Evolutionary conservation across 2,797 vertebrate species (phyloP), one percentile per base, ranked within the genome.

Genomic region (Alcedo atthis): DNA sequence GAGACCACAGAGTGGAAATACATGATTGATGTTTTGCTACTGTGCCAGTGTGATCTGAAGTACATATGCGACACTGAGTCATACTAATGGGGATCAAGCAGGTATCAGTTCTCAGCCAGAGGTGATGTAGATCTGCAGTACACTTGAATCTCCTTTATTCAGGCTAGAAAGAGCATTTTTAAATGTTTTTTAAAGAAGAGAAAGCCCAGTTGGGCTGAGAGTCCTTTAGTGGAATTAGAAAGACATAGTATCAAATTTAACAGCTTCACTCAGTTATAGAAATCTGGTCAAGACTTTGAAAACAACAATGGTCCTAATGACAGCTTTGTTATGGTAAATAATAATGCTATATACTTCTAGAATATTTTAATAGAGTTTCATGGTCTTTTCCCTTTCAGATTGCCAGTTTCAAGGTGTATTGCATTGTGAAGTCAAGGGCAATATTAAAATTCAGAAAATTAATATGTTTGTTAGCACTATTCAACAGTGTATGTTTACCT

Each of bases 191-290:
- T 11, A 20, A 35, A 26, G 58, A 37, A 48, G 10, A 42, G 8
- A 25, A 78, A 37, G 1, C 4, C 3, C 6, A 10, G 5, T 3
- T 49, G 10, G 16, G 2, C 5, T 51, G 48, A 11, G 69, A 54
- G 19, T 48, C 18, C 8, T 33, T 32, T 40, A 53, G 22, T 16
- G 12, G 19, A 30, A 19, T 81, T 55, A n/a, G n/a, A 48, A 55
- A 64, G 32, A 33, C 0, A 0, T 28, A 8, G 3, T 12, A 32
- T 20, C 10, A 46, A 43, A 66, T 62, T 54, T 45, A 76, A 46
- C 32, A 45, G 20, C 3, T 86, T 78, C 42, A 32, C 10, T 48
- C 6, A n/a, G 1, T 19, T 73, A n/a, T 3, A 54, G 14, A 77
- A 54, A 30, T 43, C 37, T 53, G n/a, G 33, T 74, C 8, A 32